Evolutionary conservation across 2,113 vertebrate genomes (phyloP).

Genomic region (Charina bottae): DNA sequence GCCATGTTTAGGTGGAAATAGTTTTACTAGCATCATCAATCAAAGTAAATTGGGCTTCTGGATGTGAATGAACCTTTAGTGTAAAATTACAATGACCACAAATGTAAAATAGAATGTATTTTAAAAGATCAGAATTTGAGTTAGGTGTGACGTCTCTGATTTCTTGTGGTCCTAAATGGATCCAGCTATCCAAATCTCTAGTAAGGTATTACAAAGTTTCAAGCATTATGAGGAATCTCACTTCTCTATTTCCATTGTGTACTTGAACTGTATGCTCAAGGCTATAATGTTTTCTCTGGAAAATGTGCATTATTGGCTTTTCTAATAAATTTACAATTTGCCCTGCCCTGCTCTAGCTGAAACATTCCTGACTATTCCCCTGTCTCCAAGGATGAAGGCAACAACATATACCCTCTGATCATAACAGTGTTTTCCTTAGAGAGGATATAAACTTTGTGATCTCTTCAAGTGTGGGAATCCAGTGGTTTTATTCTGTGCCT

Average conservation of each 20-base stretch:
- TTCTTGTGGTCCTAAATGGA: no score
- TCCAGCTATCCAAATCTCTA: no score
- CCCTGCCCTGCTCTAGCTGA: conserved; percentile 26
- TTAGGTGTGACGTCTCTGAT: no score
- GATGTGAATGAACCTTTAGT: background rate
- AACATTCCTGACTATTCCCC: background rate
- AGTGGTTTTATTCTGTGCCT: conserved; percentile 6
- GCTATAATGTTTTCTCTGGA: background rate
- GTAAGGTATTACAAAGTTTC: no score
- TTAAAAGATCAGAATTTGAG: no score
- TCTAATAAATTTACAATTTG: conserved; percentile 39
- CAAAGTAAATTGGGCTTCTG: background rate
- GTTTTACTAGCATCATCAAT: background rate
- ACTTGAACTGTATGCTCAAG: no score
- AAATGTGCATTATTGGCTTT: conserved; percentile 20
- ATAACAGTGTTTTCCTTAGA: conserved; percentile 4
- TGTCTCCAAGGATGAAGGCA: background rate
- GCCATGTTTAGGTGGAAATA: background rate
- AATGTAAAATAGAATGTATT: no score
- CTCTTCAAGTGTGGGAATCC: background rate
- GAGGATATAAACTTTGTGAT: background rate
- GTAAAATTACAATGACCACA: background rate
- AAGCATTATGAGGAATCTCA: no score
- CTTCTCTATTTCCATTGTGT: no score
- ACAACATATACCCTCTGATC: conserved; percentile 6